A percentile compares a stretch with the other conserved stretches of the same genome.
Evolutionary conservation across 2,797 vertebrate genomes (phyloP).

Genomic region (Gymnocypris eckloni): DNA sequence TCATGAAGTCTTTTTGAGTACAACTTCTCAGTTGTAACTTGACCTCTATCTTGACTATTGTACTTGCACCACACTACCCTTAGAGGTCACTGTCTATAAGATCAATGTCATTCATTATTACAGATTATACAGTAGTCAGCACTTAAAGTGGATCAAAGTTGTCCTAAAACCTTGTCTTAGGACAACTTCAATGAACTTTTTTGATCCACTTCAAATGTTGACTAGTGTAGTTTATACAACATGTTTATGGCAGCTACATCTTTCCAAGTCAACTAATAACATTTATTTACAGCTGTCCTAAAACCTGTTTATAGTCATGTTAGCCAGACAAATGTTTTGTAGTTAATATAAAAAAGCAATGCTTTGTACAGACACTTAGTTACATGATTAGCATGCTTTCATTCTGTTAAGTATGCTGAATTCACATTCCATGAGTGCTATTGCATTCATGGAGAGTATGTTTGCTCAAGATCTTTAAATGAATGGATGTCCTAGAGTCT

Average conservation of each 20-base stretch:
- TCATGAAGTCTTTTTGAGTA: not conserved
- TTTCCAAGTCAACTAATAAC: not conserved
- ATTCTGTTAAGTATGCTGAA: not conserved
- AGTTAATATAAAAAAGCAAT: not conserved
- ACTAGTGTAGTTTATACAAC: no score
- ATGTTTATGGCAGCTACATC: not conserved
- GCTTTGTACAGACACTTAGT: not conserved
- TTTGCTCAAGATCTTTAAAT: not conserved
- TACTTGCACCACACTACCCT: slow-evolving; percentile 14
- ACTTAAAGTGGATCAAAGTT: no score
- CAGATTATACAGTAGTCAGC: not conserved
- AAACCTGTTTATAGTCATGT: not conserved
- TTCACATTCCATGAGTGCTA: not conserved
- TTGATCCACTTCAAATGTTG: no score
- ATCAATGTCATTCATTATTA: not conserved
- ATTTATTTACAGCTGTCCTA: not conserved
- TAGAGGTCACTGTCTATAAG: slow-evolving; percentile 46
- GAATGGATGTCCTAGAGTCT: not conserved
- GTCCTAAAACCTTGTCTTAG: no score
- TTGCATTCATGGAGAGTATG: not conserved
- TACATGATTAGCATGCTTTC: not conserved
- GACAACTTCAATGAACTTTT: no score
- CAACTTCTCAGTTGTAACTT: not conserved
- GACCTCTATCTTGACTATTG: slow-evolving; percentile 8
- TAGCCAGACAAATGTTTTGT: not conserved